phyloP scores from a whole-genome alignment of 2,113 vertebrate species.

The Anguilla rostrata region DNA sequence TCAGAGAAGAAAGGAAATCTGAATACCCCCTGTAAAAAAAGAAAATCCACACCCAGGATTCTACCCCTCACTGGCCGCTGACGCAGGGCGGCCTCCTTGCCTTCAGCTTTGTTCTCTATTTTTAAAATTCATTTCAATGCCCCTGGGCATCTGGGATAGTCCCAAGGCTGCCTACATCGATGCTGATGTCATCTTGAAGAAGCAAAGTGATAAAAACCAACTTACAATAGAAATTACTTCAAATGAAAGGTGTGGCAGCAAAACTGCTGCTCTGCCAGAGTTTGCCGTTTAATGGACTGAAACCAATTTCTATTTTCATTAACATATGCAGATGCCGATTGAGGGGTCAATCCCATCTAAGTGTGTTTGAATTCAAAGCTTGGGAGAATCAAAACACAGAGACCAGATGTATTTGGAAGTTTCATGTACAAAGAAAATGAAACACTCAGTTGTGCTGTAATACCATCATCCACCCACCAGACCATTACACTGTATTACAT shows the following conservation, averaged over 20 bases:
- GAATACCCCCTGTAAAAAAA: background rate
- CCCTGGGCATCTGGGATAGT: background rate
- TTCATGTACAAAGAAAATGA: background rate
- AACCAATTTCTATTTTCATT: background rate
- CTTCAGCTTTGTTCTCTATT: background rate
- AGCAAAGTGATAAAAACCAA: background rate
- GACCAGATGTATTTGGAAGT: background rate
- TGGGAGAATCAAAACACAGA: background rate
- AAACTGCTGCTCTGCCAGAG: background rate
- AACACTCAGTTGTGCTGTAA: background rate
- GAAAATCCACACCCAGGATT: background rate
- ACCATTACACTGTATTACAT: too few species aligned
- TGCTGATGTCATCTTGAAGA: background rate
- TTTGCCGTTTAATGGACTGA: background rate
- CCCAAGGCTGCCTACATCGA: background rate
- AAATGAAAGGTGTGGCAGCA: background rate
- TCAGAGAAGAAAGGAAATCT: background rate
- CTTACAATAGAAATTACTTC: background rate
- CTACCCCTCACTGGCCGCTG: background rate
- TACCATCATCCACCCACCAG: background rate
- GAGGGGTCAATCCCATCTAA: background rate
- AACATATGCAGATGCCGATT: background rate
- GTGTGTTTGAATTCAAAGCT: background rate
- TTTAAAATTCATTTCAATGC: background rate
- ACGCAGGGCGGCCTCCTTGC: background rate